Base-by-base conservation (phyloP, 2,888 invertebrate genomes). In the Smittia sp. region DNA sequence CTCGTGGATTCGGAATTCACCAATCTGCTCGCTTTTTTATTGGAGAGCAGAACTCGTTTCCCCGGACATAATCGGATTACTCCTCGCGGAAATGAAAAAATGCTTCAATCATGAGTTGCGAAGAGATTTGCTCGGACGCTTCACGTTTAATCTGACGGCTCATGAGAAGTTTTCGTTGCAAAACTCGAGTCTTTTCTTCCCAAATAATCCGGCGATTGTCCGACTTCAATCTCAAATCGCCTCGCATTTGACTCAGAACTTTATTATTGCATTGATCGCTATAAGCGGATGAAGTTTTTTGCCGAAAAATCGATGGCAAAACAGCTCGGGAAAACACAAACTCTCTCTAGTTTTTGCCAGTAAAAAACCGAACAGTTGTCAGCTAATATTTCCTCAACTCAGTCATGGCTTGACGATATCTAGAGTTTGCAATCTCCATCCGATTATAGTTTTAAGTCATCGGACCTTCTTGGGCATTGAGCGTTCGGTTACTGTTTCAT, bases 371-470 rank as follows among this genome's bases (percentile, higher is more conserved):
- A 9, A 15, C 4, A 13, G 27, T 63, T 27, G 58, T 15, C 63
- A 27, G 25, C 63, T 25, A 63, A 63, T 63, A 63, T 63, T 63
- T 63, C 63, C 11, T 18, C 9, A 15, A 27, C 63, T 27, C 63
- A 25, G 39, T 46, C 62, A 62, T 72, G 62, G 62, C 62, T 62
- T 22, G 32, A 1, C 62, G 72, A 18, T 72, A 72, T 72, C 72
- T 22, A 27, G 32, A 72, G 62, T 27, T 72, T 72, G 72, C 72
- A 72, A 72, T 72, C 72, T 72, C 27, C n/a, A n/a, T n/a, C n/a
- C n/a, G n/a, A n/a, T n/a, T n/a, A n/a, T n/a, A n/a, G n/a, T n/a
- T n/a, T n/a, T n/a, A n/a, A n/a, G n/a, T n/a, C n/a, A n/a, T n/a
- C n/a, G n/a, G n/a, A n/a, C n/a, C n/a, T n/a, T n/a, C n/a, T n/a